Evolutionary conservation across 2,113 vertebrate species (phyloP).

Genomic region (Lepidothrix coronata): DNA sequence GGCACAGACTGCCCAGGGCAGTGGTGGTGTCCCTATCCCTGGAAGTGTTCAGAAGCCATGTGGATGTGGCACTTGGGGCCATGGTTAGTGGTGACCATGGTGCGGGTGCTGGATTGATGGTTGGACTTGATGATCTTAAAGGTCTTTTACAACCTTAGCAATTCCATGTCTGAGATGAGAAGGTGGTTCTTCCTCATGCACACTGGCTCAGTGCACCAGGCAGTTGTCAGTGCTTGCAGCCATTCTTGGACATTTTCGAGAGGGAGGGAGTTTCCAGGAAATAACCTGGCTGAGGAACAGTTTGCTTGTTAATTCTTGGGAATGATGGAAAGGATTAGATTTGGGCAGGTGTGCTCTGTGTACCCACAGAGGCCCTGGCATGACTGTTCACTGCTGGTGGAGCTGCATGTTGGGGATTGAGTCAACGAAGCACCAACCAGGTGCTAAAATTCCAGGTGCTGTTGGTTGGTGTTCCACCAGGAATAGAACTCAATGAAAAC

Average conservation of each 20-base stretch:
- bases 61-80: neutral
- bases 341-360: neutral
- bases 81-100: neutral
- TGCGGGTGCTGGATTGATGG: neutral
- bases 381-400: neutral
- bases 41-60: neutral
- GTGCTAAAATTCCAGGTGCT: neutral
- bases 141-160: neutral
- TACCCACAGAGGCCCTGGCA: neutral
- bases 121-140: neutral
- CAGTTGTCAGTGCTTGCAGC: neutral
- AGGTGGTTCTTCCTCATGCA: neutral
- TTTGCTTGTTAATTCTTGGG: neutral
- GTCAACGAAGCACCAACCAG: neutral
- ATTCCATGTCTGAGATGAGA: neutral
- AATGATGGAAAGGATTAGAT: neutral
- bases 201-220: rapidly evolving
- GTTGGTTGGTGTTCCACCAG: neutral
- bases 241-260: neutral
- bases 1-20: neutral
- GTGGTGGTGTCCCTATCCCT: neutral
- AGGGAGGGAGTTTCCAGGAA: neutral
- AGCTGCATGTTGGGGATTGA: neutral
- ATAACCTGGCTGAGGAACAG: neutral
- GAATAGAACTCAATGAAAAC: neutral